A percentile compares a stretch with the other conserved stretches of the same genome.
Evolutionary conservation across 1,140 invertebrate species (phyloP).

Genomic region (Augochlora pura): DNA sequence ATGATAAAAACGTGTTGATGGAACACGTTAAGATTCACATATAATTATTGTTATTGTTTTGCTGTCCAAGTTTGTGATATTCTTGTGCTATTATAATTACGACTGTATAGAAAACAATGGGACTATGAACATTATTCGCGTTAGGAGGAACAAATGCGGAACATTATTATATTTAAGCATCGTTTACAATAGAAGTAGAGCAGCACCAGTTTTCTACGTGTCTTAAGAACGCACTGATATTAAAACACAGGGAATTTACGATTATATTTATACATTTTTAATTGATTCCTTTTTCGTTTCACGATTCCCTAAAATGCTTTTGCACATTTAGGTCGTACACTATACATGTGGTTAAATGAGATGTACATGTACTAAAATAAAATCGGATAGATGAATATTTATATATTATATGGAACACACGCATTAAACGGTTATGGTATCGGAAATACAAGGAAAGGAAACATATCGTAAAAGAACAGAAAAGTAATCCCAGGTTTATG

Average conservation of each 20-base stretch:
- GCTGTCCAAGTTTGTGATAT: constrained; percentile 57
- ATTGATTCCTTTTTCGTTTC: constrained; percentile 18
- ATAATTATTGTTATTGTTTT: constrained; percentile 63
- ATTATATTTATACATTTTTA: constrained; percentile 44
- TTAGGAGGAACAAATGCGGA: constrained; percentile 12
- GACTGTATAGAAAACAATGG: constrained; percentile 33
- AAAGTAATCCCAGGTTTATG: constrained; percentile 5
- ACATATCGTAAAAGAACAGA: constrained; percentile 32
- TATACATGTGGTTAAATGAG: constrained; percentile 32
- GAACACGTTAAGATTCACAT: constrained; percentile 78
- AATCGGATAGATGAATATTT: constrained; percentile 25
- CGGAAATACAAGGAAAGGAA: neutral
- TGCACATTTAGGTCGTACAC: constrained; percentile 19
- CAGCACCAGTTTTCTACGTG: constrained; percentile 36
- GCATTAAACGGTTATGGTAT: constrained; percentile 5
- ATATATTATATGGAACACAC: constrained; percentile 10
- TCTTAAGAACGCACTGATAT: constrained; percentile 39
- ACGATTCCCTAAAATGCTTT: constrained; percentile 7
- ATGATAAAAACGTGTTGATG: constrained; percentile 73
- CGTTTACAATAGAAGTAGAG: constrained; percentile 21
- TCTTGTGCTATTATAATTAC: constrained; percentile 32
- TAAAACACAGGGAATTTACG: constrained; percentile 22
- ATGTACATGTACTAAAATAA: constrained; percentile 34
- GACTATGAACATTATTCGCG: neutral
- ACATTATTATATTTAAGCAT: constrained; percentile 22